Base-by-base conservation (phyloP, 2,113 vertebrate species). In the Oreochromis tanganicae region DNA sequence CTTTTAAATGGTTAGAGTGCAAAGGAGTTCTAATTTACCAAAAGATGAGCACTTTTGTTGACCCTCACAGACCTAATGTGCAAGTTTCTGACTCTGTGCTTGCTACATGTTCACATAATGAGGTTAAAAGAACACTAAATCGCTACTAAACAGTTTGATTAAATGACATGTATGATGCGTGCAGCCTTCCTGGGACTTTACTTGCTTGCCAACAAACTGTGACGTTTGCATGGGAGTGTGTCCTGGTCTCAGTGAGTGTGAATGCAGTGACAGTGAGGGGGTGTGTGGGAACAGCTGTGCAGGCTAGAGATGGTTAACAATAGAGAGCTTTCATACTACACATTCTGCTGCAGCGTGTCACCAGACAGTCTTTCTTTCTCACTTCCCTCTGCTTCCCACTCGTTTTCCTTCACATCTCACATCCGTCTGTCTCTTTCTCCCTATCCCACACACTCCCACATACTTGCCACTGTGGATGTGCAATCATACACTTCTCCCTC, bases 331-430 rank as follows among this genome's bases (percentile, higher is more conserved):
- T 94, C 93, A 95, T 93, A 85, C 85, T 90, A 79, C 89, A 93
- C 93, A 94, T 95, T 94, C 92, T 95, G 83, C 89, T 93, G 87
- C 81, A 87, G 87, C 92, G 93, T 94, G 94, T 95, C 93, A 95
- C 82, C 89, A 90, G 86, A 90, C 89, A 86, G 57, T 82, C 80
- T 85, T 86, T 83, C 78, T 82, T 71, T 50, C 57, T 81, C 71
- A 34, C 79, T 85, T 87, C 80, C 61, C 19, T 75, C 59, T 59
- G 66, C 81, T 89, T 92, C 80, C 84, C 86, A 86, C 90, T 93
- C 87, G 11, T 91, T 89, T 57, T 61, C 81, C 80, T 85, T 83
- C 78, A 75, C 88, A 90, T 92, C 86, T 92, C 90, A 87, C 38
- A 48, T 92, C 88, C 83, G 85, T 89, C 89, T 89, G 85, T 94